Base-by-base conservation (phyloP, 1,140 invertebrate genomes). In the Aricia agestis region DNA sequence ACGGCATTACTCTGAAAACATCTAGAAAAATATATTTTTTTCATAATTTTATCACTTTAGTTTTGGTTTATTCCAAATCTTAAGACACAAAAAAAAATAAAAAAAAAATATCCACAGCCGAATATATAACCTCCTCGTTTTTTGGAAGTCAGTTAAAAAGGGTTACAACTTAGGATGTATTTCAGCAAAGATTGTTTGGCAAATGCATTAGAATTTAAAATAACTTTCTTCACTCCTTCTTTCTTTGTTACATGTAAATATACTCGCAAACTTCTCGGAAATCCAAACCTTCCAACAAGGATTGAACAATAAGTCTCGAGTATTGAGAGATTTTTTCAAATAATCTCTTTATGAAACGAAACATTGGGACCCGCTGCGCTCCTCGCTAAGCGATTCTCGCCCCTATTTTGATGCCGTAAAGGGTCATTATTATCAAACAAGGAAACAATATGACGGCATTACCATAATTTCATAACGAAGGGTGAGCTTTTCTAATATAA, bases 391-490 rank as follows among this genome's bases (percentile, higher is more conserved):
- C 68, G 19, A 83, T 76, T 71, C 71, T 77, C 31, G 45, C 74
- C 74, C 74, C 78, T 86, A 80, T 41, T n/a, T 1, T n/a, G 0
- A 61, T 66, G 52, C 42, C 58, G 73, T 79, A 84, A 71, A 61
- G 59, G 17, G 11, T 36, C 0, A 57, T 66, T 19, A 41, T 11
- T 31, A n/a, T 36, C 68, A 68, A 65, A 71, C 65, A 63, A 11
- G 59, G 59, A 63, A 75, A 71, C 72, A 69, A 74, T 72, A 76
- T 75, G 67, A 70, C 68, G 45, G 72, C 68, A 88, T 86, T 88
- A 85, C 71, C 83, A 88, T 88, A 88, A 86, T 88, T 85, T 86
- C 83, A 86, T 88, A 88, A 82, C 81, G 76, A 83, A 78, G 83
- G 84, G 83, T 73, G 80, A 68, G 75, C 77, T 82, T 83, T 83